Base-by-base conservation (phyloP, 1,140 invertebrate genomes). In the Drosophila watanabei region DNA sequence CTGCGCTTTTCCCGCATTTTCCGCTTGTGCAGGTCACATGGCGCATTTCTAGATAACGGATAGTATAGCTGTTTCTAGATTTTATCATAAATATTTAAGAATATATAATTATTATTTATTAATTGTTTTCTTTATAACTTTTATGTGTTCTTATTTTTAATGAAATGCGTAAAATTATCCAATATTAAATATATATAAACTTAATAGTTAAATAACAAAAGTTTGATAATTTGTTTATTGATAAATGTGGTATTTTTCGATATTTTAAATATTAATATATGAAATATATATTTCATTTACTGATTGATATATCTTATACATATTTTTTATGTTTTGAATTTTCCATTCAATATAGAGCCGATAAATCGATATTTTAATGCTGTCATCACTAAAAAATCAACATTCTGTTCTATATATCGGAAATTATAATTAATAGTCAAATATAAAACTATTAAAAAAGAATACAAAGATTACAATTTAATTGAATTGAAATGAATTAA, bases 1-100 rank as follows among this genome's bases (percentile, higher is more conserved):
- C 64, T 84, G 81, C 81, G 77, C 81, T 84, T 84, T 84, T 84
- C 61, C 70, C 28, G 76, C 46, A 30, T 33, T 35, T 41, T 41
- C 54, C 54, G 35, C 5, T 24, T 5, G 54, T 35, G 20, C 20
- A 11, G 54, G 5, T 11, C 35, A 28, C 11, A 14, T 24, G 20
- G 20, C 1, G 54, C 2, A 28, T 39, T 57, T 57, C 35, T 10
- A 51, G 16, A 10, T 9, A 5, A 30, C 13, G 16, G 2, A 1
- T 48, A 8, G 13, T 1, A 13, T 54, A 8, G 18, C n/a, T 35
- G n/a, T 32, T 52, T 32, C 10, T 18, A 32, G 49, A n/a, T 18
- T 7, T 11, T 24, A 2, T 52, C 24, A 24, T 33, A 2, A 1
- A 14, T 8, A 20, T 48, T 14, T 13, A 14, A 24, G 24, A 8